These are phyloP conservation scores for Melanostoma mellinum DNA, from an alignment of 2,888 invertebrate species.

Conservation along the genomic window DNA sequence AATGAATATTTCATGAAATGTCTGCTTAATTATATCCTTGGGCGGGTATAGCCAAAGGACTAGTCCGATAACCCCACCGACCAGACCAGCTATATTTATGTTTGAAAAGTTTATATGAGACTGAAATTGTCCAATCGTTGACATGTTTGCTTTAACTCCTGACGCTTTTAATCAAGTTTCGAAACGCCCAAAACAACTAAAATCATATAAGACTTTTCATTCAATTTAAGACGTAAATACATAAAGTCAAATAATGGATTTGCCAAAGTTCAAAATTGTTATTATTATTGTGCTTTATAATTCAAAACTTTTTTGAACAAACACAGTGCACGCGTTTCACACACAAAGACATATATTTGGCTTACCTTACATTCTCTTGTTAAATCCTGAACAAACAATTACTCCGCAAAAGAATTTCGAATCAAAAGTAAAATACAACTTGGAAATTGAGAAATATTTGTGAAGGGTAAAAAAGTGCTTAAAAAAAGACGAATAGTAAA, in stretches of 20 bases:
- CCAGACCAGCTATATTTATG: not conserved
- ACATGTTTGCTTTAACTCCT: constrained; percentile 47
- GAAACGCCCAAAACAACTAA: constrained; percentile 42
- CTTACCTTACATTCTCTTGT: constrained; percentile 46
- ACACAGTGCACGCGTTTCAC: constrained; percentile 14
- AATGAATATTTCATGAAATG: constrained; percentile 63
- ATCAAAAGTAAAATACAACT: constrained; percentile 61
- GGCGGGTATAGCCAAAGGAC: constrained; percentile 29
- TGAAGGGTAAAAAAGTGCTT: not conserved
- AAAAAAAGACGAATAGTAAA: not conserved
- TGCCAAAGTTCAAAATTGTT: constrained; percentile 35
- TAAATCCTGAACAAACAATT: constrained; percentile 61
- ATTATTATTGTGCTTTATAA: not conserved
- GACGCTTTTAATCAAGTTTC: constrained; percentile 47
- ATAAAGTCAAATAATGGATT: constrained; percentile 10
- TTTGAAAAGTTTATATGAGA: constrained; percentile 56
- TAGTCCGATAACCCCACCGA: constrained; percentile 13
- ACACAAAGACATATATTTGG: constrained; percentile 36
- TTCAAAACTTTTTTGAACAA: constrained; percentile 12
- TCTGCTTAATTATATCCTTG: constrained; percentile 59
- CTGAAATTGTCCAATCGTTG: constrained; percentile 48
- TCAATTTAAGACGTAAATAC: constrained; percentile 11
- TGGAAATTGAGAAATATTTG: constrained; percentile 2
- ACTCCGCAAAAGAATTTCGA: constrained; percentile 43
- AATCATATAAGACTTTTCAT: constrained; percentile 5